phyloP scores from a whole-genome alignment of 2,888 invertebrate genomes.

The Pteria penguin region DNA sequence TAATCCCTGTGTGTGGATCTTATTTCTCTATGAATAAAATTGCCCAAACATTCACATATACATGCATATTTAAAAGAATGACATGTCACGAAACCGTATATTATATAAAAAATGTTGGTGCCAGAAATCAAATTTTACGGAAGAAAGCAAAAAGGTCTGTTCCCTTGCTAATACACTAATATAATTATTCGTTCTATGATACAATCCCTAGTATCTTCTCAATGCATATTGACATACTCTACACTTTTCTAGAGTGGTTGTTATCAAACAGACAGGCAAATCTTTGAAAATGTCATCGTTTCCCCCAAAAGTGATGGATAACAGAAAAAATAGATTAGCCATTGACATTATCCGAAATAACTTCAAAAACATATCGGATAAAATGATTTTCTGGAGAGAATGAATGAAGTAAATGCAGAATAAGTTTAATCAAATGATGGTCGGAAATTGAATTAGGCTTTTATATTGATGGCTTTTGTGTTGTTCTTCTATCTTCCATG shows the following conservation, averaged over 20 bases:
- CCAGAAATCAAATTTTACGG: no score
- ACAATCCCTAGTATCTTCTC: no score
- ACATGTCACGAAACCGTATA: no score
- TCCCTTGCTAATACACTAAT: no score
- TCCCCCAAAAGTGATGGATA: neutral
- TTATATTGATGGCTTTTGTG: neutral
- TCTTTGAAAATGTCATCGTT: neutral
- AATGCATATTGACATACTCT: neutral
- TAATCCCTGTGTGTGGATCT: no score
- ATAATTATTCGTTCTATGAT: no score
- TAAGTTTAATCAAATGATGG: neutral
- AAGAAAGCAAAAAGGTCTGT: no score
- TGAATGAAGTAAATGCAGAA: neutral
- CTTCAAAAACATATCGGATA: neutral
- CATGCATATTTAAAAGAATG: no score
- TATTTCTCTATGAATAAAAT: no score
- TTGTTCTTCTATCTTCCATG: no score
- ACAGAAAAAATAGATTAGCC: neutral
- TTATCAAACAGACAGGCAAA: neutral
- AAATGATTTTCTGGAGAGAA: neutral
- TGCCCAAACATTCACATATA: no score
- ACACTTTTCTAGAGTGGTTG: neutral
- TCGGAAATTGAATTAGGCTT: neutral
- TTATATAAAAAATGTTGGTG: no score
- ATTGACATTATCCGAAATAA: neutral